Conservation (phyloP, 2,113 vertebrate genomes). For the Genyomyrus donnyi region DNA sequence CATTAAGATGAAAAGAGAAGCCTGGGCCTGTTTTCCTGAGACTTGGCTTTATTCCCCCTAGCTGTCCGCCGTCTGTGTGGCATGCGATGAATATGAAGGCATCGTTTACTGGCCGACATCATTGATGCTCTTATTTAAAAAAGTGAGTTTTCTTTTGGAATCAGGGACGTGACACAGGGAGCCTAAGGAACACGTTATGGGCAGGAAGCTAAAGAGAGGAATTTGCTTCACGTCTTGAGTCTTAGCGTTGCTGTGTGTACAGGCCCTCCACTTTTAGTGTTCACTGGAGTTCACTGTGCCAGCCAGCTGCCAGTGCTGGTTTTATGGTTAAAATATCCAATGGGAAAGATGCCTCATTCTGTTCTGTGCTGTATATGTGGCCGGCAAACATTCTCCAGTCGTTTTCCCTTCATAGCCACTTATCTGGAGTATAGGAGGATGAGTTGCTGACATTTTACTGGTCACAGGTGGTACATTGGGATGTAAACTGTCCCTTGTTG, state of each 20-base stretch:
- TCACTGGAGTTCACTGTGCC: neutral
- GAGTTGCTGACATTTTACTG: neutral
- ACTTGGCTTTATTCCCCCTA: neutral
- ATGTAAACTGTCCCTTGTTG: neutral
- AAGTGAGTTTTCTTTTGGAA: neutral
- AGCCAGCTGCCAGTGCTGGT: neutral
- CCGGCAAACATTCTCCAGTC: neutral
- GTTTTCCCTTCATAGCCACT: neutral
- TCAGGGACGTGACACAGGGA: neutral
- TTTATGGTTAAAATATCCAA: neutral
- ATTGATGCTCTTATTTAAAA: neutral
- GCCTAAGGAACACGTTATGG: neutral
- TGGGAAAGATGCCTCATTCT: neutral
- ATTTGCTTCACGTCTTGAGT: neutral
- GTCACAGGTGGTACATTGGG: neutral
- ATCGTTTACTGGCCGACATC: neutral
- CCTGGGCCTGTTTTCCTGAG: neutral
- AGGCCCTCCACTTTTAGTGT: neutral
- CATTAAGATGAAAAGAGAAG: neutral
- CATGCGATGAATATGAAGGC: neutral
- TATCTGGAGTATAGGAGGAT: neutral
- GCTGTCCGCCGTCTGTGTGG: neutral
- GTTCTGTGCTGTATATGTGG: neutral
- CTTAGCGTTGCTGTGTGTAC: neutral
- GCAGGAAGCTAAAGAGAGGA: neutral